Conservation (phyloP, 2,797 vertebrate genomes). For the Peromyscus aztecus region DNA sequence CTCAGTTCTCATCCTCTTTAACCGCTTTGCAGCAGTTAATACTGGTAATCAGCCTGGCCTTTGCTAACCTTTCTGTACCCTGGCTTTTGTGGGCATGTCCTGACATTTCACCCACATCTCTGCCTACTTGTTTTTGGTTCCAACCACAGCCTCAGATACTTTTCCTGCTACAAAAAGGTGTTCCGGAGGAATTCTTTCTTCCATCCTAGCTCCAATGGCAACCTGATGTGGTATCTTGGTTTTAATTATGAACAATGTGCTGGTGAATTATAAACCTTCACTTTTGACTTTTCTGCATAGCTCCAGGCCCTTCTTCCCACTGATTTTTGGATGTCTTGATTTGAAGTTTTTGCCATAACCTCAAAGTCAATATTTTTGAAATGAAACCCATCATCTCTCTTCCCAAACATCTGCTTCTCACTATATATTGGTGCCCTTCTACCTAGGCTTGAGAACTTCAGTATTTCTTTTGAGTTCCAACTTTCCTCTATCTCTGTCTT, state of each 20-base stretch:
- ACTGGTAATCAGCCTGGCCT: background rate
- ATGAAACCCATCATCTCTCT: conserved; percentile 59
- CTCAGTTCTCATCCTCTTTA: background rate
- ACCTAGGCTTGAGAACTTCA: conserved; percentile 26
- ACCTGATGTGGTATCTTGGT: background rate
- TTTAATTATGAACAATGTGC: conserved; percentile 50
- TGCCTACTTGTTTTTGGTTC: background rate
- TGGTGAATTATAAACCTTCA: conserved; percentile 9
- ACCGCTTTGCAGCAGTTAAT: background rate
- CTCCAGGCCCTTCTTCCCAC: conserved; percentile 27
- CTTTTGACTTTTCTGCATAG: background rate
- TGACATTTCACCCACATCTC: background rate
- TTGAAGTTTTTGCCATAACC: conserved; percentile 70
- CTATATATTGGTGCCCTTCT: conserved; percentile 19
- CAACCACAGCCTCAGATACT: background rate
- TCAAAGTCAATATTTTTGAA: conserved; percentile 74
- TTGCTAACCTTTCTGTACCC: background rate
- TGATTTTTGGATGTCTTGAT: conserved; percentile 14
- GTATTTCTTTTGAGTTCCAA: conserved; percentile 55
- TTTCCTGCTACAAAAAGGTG: background rate
- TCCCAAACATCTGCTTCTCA: conserved; percentile 70
- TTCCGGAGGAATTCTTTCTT: background rate
- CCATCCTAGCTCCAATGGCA: background rate
- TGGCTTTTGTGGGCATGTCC: background rate
- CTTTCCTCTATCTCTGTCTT: conserved; percentile 43